Base-by-base conservation (phyloP, 2,888 invertebrate genomes). In the Epirrita christyi region DNA sequence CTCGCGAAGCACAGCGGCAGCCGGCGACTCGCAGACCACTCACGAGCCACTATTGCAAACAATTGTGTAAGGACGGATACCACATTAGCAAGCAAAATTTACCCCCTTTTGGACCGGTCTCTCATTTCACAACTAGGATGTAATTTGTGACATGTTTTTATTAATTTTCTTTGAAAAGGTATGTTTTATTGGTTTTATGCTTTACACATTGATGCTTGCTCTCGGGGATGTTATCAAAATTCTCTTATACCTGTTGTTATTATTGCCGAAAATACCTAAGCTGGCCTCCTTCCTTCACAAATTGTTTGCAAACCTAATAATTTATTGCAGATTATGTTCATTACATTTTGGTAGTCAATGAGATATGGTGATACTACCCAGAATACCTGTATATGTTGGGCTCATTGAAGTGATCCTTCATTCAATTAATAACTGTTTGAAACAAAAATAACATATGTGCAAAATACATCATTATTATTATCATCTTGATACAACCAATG, bases 221-320 rank as follows among this genome's bases (percentile, higher is more conserved):
- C 84, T 79, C 72, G 70, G 36, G 77, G 71, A 68, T 81, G 80
- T 79, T 78, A 80, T 76, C 75, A 78, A 83, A 81, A 67, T 65
- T 64, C 38, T 55, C 52, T 54, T 55, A 47, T 21, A 77, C 75
- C 56, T 77, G 56, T 76, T 69, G 75, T 73, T 72, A 66, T 68
- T 64, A 55, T 62, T 71, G 73, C 68, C 71, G 72, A 73, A 80
- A 78, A 70, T 67, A 78, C 85, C 83, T 77, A 83, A 86, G 94
- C 94, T 95, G 95, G 95, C 95, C 95, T 95, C 95, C 95, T 86
- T 92, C 92, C 92, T 95, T 93, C 95, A 94, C 96, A 95, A 96
- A 96, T 96, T 96, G 96, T 96, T 96, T 96, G 96, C 95, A 96
- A 95, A 95, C 94, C 76, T 81, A 75, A 81, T 80, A 75, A 75